Evolutionary conservation across 2,113 vertebrate genomes (phyloP), one percentile per base, ranked within the genome.

Genomic region (Pseudorhombus dupliciocellatus): DNA sequence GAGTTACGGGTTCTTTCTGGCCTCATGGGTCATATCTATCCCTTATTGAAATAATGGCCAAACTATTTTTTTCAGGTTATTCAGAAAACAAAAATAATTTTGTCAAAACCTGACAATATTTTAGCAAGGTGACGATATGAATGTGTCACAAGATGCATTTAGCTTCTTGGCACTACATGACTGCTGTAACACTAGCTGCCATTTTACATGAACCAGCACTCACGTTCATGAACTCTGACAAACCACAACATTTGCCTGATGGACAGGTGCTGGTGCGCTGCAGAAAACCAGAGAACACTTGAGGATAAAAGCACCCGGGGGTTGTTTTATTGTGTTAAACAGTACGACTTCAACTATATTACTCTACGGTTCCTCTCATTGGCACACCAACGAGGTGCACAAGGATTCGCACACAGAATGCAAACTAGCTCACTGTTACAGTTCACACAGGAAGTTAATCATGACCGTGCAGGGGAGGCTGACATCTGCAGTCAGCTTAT

Each of bases 331-430:
- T 90, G 42, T 6, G 34, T 68, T 88, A 77, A 85, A 87, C 80
- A 80, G 44, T 56, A 52, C 57, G 61, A 67, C 77, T 76, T 52
- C 68, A 83, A 79, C 74, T 74, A 46, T 74, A 74, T 84, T 86
- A 77, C 66, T 61, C 73, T 82, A 83, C 59, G 76, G 65, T 76
- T 73, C 70, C 88, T 77, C 75, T 72, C 70, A 83, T 79, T 86
- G 81, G 82, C 84, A 87, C 85, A 79, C 74, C 70, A 87, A 84
- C 73, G 79, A 84, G 79, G 87, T 78, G 75, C 77, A 88, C 79
- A 81, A 67, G 10, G 76, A 81, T 54, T 59, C 62, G 76, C 62
- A 78, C 80, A 73, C 79, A 72, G 74, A 88, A 84, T 64, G 78
- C 81, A 83, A 69, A 80, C 57, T 73, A 87, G 67, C 63, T 85